These are phyloP conservation scores for Mobula birostris DNA, from an alignment of 2,113 vertebrate genomes.

Conservation along the genomic window DNA sequence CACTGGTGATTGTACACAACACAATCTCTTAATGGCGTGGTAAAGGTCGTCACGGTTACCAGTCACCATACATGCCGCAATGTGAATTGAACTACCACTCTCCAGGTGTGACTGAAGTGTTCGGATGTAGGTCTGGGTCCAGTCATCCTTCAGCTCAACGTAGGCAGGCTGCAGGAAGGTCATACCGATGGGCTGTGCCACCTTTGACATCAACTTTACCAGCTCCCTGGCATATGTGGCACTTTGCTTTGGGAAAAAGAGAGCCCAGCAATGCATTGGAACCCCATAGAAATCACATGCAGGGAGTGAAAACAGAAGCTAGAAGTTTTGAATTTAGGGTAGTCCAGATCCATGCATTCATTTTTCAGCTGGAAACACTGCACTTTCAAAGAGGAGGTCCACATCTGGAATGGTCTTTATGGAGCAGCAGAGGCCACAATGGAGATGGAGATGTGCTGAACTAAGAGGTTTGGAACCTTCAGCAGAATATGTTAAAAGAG, in stretches of 20 bases:
- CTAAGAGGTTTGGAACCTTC: neutral
- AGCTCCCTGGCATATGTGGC: slow-evolving; percentile 65
- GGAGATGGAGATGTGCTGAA: neutral
- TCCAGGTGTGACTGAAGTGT: slow-evolving; percentile 65
- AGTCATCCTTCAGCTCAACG: slow-evolving; percentile 75
- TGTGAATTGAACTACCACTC: slow-evolving; percentile 61
- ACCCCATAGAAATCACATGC: slow-evolving; percentile 47
- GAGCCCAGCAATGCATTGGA: slow-evolving; percentile 69
- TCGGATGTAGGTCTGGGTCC: slow-evolving; percentile 72
- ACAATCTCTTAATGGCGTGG: slow-evolving; percentile 82
- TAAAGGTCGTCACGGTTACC: slow-evolving; percentile 76
- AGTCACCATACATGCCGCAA: slow-evolving; percentile 75
- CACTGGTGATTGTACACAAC: slow-evolving; percentile 75
- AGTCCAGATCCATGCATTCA: neutral
- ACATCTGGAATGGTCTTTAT: neutral
- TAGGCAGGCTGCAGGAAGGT: slow-evolving; percentile 55
- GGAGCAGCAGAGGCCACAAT: neutral
- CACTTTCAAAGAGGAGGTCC: no score
- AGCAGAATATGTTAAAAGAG: neutral
- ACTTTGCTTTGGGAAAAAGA: slow-evolving; percentile 74
- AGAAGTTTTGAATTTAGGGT: neutral
- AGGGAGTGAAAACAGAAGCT: neutral
- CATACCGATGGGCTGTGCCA: slow-evolving; percentile 68
- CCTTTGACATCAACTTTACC: slow-evolving; percentile 58
- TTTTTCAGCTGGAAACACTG: neutral